These are phyloP conservation scores for Rhineura floridana DNA, from an alignment of 2,113 vertebrate species.

Conservation along the genomic window DNA sequence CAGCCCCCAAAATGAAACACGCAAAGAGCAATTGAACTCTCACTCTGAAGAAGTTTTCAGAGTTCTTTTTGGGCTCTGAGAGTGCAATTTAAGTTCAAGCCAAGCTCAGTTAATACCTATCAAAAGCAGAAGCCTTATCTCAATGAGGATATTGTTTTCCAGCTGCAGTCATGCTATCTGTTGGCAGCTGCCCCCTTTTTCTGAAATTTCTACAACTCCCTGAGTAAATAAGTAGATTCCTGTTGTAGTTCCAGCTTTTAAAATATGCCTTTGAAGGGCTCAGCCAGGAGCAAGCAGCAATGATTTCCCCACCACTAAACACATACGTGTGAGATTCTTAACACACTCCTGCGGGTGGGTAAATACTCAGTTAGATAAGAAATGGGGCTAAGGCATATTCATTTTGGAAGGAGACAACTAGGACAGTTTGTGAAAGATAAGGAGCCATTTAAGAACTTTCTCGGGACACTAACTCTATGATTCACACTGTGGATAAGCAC, in stretches of 20 bases:
- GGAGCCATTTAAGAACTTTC: neutral
- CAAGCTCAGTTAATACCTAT: conserved; percentile 56
- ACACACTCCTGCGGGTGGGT: neutral
- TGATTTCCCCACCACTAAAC: conserved; percentile 40
- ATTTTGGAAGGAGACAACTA: neutral
- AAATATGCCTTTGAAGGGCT: conserved; percentile 71
- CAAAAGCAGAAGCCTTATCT: conserved; percentile 66
- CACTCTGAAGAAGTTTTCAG: neutral
- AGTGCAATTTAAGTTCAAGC: conserved; percentile 59
- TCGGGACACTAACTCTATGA: neutral
- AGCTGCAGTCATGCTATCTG: conserved; percentile 68
- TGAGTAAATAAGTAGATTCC: conserved; percentile 76
- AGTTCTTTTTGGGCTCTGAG: conserved; percentile 18
- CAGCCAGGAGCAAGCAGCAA: conserved; percentile 44
- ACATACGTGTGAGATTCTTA: conserved; percentile 35
- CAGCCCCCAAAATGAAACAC: neutral
- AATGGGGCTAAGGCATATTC: neutral
- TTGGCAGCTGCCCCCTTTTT: conserved; percentile 65
- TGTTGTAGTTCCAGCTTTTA: conserved; percentile 70
- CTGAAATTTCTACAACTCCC: conserved; percentile 68
- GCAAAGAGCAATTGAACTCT: neutral
- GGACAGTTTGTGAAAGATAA: neutral
- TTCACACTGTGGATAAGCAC: neutral
- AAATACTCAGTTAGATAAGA: conserved; percentile 31
- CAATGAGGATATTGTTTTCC: conserved; percentile 68